Base-by-base conservation (phyloP, 2,888 invertebrate genomes). In the Trissolcus brochymenae region DNA sequence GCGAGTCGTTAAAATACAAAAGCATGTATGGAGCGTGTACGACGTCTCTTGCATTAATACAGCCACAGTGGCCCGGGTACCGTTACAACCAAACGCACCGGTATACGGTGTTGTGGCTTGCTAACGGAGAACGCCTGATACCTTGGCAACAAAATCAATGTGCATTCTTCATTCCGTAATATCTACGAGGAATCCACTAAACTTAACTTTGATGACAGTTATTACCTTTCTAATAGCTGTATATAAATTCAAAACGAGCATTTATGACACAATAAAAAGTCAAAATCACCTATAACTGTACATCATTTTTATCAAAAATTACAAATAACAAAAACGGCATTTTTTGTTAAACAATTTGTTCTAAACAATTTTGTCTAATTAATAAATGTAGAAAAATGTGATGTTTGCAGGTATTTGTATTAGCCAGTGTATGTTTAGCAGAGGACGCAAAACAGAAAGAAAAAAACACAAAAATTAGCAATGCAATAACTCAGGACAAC, bases 81-180 rank as follows among this genome's bases (percentile, higher is more conserved):
- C 88, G 88, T 88, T 88, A 87, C 82, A 81, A 76, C 80, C 82
- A 82, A 84, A 84, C 83, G 81, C 81, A 82, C 83, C 81, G 73
- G 65, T 60, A 64, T 68, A 73, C 64, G 68, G 64, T 81, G 81
- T 80, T 81, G 81, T 81, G 76, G 76, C 77, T 70, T 41, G 51
- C 43, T 79, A 79, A 79, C 76, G 73, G 76, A 64, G 55, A 76
- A 73, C 56, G 54, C 62, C 50, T 67, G 65, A 9, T 56, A 72
- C 67, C 68, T 65, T 55, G 65, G 50, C 60, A 72, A 71, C 65
- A 55, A 75, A 67, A 78, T 49, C 64, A 49, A 56, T 53, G 50
- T 64, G 53, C 66, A 57, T 62, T 66, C 54, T 60, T 66, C 40
- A 21, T 41, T 59, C 62, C 40, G 43, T 51, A 19, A 40, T 49